phyloP scores from a whole-genome alignment of 2,113 vertebrate species.

The Upupa epops region DNA sequence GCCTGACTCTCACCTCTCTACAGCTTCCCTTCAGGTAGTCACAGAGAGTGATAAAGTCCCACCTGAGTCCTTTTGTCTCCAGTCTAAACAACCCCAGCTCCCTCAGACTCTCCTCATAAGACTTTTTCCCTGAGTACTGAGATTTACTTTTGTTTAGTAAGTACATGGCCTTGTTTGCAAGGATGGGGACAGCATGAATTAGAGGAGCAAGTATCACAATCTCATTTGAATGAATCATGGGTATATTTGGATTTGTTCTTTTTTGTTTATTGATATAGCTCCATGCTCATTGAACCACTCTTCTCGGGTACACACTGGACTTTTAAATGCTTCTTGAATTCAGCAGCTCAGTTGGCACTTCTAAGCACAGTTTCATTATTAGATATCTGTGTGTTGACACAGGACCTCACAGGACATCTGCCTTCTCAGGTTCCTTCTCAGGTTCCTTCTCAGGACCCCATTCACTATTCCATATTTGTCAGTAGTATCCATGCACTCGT shows the following conservation, averaged over 20 bases:
- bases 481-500: background rate
- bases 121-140: too few species aligned
- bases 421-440: background rate
- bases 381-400: background rate
- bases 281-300: background rate
- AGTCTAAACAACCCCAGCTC: too few species aligned
- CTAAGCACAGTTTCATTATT: background rate
- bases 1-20: too few species aligned
- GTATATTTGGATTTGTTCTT: background rate
- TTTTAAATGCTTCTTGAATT: background rate
- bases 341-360: background rate
- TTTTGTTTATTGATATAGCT: background rate
- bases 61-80: too few species aligned
- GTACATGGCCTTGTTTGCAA: background rate
- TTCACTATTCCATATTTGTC: background rate
- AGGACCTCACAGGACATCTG: background rate
- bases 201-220: background rate
- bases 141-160: constrained; percentile 10
- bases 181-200: background rate
- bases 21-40: too few species aligned
- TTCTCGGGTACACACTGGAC: background rate
- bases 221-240: background rate
- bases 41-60: too few species aligned
- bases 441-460: background rate
- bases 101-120: too few species aligned